phyloP scores from a whole-genome alignment of 2,797 vertebrate species.

The Malurus leucopterus region DNA sequence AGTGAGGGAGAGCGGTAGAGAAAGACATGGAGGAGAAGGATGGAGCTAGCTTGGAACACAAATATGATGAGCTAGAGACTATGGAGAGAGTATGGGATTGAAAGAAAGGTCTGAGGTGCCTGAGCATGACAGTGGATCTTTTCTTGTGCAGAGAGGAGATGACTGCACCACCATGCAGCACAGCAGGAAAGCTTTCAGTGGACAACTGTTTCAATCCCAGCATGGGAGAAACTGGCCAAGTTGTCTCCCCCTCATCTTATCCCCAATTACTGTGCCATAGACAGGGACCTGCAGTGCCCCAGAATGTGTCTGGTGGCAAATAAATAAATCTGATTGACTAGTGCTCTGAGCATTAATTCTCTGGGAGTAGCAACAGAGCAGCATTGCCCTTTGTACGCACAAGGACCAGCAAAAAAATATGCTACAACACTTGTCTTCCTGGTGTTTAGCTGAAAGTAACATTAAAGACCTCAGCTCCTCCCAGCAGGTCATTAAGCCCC shows the following conservation, averaged over 20 bases:
- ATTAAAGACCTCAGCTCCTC: constrained; percentile 37
- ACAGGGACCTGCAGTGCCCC: background rate
- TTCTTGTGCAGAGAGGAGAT: background rate
- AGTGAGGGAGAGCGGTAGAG: background rate
- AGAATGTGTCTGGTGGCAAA: constrained; percentile 26
- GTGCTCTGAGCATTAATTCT: background rate
- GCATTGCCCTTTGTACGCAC: constrained; percentile 13
- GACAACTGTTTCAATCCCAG: background rate
- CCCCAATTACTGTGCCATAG: constrained; percentile 11
- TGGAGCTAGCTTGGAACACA: background rate
- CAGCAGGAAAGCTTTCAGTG: background rate
- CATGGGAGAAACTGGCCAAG: background rate
- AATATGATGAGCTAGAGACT: background rate
- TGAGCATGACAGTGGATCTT: background rate
- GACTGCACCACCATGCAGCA: background rate
- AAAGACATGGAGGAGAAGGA: background rate
- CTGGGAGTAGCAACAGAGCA: background rate
- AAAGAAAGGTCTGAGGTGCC: background rate
- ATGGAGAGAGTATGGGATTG: background rate
- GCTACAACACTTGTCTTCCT: constrained; percentile 5
- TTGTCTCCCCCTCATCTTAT: background rate
- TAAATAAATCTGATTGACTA: constrained; percentile 46
- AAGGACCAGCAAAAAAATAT: background rate
- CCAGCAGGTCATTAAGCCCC: constrained; percentile 49
- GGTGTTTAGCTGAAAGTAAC: constrained; percentile 26